Evolutionary conservation across 2,797 vertebrate species (phyloP), one percentile per base, ranked within the genome.

Genomic region (Pseudopleuronectes americanus): DNA sequence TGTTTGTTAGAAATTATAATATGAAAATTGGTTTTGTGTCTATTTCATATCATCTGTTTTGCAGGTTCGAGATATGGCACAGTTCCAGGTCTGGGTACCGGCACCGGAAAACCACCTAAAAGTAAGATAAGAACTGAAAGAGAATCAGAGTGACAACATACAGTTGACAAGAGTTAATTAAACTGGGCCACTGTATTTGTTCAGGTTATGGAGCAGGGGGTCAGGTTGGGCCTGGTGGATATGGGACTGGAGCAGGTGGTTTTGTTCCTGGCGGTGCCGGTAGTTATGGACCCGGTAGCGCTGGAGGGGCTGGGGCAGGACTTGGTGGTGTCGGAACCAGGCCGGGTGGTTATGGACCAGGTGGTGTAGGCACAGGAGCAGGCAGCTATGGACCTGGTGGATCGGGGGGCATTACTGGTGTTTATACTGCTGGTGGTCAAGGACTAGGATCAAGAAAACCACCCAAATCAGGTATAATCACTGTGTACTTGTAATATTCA

Each of bases 41-140:
- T 26, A 12, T 57, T 6, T 41, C 22, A 19, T 57, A 21, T 76
- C 7, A 19, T 74, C 8, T 62, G 2, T 78, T 68, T 48, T 84
- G 24, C 56, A 93, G 91, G 89, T 66, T 79, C 88, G 80, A 90
- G 90, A 80, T 92, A 88, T 68, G 76, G 81, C n/a, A 45, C 77
- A 24, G 73, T 81, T 62, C 21, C 28, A n/a, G 85, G 87, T 79
- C 57, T 79, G 52, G 86, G 87, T 47, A 64, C 84, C 1, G 88
- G 83, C 3, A 54, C 57, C 53, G 77, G 87, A 19, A 94, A 94
- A 90, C 86, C 90, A 80, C 38, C 77, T 47, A 94, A 94, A 93
- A 81, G 93, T 94, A 92, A 24, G 85, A 76, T 8, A 51, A 52
- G 7, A 71, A 26, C 14, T 33, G 3, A 55, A 5, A 74, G 6